Evolutionary conservation across 2,888 invertebrate genomes (phyloP), one percentile per base, ranked within the genome.

Genomic region (Pegoplata infirma): DNA sequence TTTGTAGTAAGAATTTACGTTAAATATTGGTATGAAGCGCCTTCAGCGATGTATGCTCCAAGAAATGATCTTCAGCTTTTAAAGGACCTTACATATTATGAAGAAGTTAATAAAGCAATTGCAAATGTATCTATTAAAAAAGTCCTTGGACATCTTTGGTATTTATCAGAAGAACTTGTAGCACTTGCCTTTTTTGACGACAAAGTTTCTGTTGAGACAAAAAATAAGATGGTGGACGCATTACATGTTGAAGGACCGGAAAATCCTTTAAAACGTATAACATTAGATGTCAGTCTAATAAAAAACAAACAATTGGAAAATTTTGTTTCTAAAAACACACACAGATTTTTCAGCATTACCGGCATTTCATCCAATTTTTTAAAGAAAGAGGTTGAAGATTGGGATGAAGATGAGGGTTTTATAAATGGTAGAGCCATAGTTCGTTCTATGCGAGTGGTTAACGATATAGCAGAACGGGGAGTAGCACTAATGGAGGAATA

Each of bases 151-250:
- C 64, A 49, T 51, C 19, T 53, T 32, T 72, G 55, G 32, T 61
- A 71, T 40, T 61, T 61, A 51, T 53, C 61, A 17, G 53, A 71
- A 23, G 71, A 63, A 17, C 47, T 61, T 46, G 16, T 61, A 10
- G 61, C 51, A 12, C 40, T 71, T 16, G 36, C 61, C 25, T 67
- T 55, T 14, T 67, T 67, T 67, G 47, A 47, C 47, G 25, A 25
- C 25, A 25, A 25, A 25, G 25, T 25, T 3, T 3, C 4, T 5
- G 6, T 5, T 25, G 25, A 25, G 6, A 49, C 23, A 28, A 49
- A 64, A 25, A 51, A 25, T 3, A 46, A 59, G 44, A 46, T 59
- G 59, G 59, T 59, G 59, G 25, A 32, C 44, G 23, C 46, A 23
- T 44, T 44, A 59, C 14, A 56, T 12, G 36, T 36, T 19, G 19